phyloP scores from a whole-genome alignment of 2,888 invertebrate genomes.

The Tiliacea aurago region DNA sequence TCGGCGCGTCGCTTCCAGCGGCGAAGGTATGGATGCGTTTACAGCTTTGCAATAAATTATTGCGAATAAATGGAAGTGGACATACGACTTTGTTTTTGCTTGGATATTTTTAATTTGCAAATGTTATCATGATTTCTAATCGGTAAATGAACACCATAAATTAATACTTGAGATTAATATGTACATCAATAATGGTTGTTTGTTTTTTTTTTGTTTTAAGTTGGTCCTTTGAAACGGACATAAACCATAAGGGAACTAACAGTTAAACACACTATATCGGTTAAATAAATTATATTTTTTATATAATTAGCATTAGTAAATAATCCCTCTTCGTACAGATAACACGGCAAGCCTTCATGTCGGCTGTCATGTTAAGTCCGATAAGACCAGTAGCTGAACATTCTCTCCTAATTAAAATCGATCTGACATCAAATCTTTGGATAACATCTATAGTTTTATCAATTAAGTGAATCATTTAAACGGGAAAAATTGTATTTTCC shows the following conservation, averaged over 20 bases:
- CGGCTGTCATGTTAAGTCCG: slow-evolving; percentile 31
- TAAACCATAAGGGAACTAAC: not conserved
- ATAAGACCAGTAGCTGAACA: slow-evolving; percentile 47
- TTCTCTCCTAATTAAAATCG: slow-evolving; percentile 49
- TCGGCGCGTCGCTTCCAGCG: slow-evolving; percentile 36
- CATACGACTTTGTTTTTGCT: slow-evolving; percentile 18
- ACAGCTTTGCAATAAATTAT: slow-evolving; percentile 52
- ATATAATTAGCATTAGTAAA: not conserved
- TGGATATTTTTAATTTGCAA: slow-evolving; percentile 1
- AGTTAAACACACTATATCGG: too few relatives aligned
- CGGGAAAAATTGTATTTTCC: slow-evolving; percentile 14
- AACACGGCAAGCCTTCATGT: slow-evolving; percentile 27
- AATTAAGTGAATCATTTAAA: slow-evolving; percentile 28
- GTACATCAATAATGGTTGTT: not conserved
- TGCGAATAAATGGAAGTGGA: slow-evolving; percentile 43
- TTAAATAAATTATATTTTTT: not conserved
- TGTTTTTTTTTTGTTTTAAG: not conserved
- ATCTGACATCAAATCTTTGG: slow-evolving; percentile 33
- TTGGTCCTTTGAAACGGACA: not conserved
- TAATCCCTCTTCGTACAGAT: slow-evolving; percentile 1
- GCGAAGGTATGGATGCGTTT: slow-evolving; percentile 43
- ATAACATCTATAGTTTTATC: slow-evolving; percentile 47
- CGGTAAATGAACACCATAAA: not conserved
- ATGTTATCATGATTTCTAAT: slow-evolving; percentile 3
- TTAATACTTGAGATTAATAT: not conserved